Evolutionary conservation across 2,888 invertebrate species (phyloP).

Genomic region (Andrena minutula): DNA sequence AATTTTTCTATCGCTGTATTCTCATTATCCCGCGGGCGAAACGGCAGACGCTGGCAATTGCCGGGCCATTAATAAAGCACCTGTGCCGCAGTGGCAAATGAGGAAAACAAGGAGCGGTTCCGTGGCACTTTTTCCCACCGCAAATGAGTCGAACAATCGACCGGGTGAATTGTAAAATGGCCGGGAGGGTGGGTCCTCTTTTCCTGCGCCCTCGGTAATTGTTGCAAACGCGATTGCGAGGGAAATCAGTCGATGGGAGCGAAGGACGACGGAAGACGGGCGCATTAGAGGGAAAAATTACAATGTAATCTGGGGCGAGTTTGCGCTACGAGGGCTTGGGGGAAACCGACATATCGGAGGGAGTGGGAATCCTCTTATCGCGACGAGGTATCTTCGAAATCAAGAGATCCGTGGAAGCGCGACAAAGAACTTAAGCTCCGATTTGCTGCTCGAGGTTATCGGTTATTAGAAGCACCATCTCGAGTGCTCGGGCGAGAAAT

Average conservation of each 20-base stretch:
- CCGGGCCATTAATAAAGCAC: slow-evolving; percentile 48
- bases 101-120: slow-evolving; percentile 9
- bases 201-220: not conserved
- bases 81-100: not conserved
- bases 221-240: not conserved
- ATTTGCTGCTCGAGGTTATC: slow-evolving; percentile 51
- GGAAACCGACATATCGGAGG: slow-evolving; percentile 64
- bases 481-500: slow-evolving; percentile 12
- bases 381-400: slow-evolving; percentile 64
- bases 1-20: slow-evolving; percentile 57
- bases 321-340: slow-evolving; percentile 55
- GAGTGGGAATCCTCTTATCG: slow-evolving; percentile 71
- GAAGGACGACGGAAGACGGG: not conserved
- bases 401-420: slow-evolving; percentile 62
- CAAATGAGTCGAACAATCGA: slow-evolving; percentile 52
- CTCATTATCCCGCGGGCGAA: slow-evolving; percentile 53
- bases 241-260: not conserved
- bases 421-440: slow-evolving; percentile 65
- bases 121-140: slow-evolving; percentile 17
- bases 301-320: slow-evolving; percentile 61
- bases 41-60: slow-evolving; percentile 45
- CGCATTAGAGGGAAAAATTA: slow-evolving; percentile 42
- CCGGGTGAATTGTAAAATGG: slow-evolving; percentile 17
- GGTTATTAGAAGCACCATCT: slow-evolving; percentile 38
- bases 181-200: not conserved